These are phyloP conservation scores for Rhyacophila brunnea DNA, from an alignment of 1,140 invertebrate species.

Conservation along the genomic window DNA sequence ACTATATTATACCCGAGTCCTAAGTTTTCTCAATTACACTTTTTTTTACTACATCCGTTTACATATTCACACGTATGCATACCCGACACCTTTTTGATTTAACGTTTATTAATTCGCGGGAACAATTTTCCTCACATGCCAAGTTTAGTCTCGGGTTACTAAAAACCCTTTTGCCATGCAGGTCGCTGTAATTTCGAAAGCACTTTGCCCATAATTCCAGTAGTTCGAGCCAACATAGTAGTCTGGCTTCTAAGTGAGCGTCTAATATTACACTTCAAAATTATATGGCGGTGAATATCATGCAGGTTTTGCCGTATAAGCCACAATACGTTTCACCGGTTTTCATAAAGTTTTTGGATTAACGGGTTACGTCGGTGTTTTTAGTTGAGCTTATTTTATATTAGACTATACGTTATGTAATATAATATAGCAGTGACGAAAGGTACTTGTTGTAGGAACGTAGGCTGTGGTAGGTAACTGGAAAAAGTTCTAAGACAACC, in stretches of 20 bases:
- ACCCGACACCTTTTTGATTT: background rate
- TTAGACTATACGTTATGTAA: too few relatives aligned
- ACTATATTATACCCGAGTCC: too few relatives aligned
- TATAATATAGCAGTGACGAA: too few relatives aligned
- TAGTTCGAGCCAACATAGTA: conserved; percentile 7
- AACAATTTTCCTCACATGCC: background rate
- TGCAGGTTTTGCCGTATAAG: background rate
- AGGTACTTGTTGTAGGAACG: too few relatives aligned
- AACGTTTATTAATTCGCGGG: background rate
- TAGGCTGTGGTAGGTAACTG: too few relatives aligned
- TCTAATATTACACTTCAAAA: conserved; percentile 20
- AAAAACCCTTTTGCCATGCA: background rate
- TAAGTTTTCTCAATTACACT: too few relatives aligned
- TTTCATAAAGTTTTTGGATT: too few relatives aligned
- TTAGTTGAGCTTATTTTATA: too few relatives aligned
- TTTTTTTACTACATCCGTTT: too few relatives aligned
- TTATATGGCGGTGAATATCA: conserved; percentile 12
- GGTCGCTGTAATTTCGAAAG: conserved; percentile 3
- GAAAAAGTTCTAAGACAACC: too few relatives aligned
- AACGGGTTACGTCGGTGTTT: too few relatives aligned
- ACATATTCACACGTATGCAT: background rate
- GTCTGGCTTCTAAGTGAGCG: conserved; percentile 10
- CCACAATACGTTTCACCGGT: background rate
- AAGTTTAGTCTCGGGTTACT: background rate
- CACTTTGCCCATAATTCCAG: conserved; percentile 15